Percentiles rank a stretch among this genome's conserved stretches.
phyloP scores from a whole-genome alignment of 2,888 invertebrate species.

The Phortica okadai region DNA sequence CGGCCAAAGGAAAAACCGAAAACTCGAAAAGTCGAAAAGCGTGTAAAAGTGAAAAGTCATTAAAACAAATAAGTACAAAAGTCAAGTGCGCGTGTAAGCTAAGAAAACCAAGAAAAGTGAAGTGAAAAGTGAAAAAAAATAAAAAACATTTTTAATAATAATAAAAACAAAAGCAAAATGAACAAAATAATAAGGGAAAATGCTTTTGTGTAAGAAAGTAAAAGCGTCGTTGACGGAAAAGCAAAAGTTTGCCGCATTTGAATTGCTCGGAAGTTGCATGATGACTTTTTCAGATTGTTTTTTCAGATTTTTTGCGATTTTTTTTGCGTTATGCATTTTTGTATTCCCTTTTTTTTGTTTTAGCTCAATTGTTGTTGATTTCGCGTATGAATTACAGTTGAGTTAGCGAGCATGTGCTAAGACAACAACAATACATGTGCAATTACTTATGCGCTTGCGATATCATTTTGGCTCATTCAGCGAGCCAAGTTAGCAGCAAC shows the following conservation, averaged over 20 bases:
- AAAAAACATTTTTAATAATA: neutral
- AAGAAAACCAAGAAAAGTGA: neutral
- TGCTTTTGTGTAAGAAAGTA: neutral
- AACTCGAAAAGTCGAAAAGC: slow-evolving; percentile 50
- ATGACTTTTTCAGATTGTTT: neutral
- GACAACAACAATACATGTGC: neutral
- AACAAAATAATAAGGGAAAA: neutral
- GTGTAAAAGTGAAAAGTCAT: slow-evolving; percentile 66
- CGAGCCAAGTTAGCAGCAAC: neutral
- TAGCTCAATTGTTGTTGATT: neutral
- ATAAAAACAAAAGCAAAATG: neutral
- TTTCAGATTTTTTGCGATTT: neutral
- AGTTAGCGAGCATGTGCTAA: neutral
- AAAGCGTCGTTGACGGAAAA: neutral
- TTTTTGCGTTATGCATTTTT: neutral
- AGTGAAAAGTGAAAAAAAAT: neutral
- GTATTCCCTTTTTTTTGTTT: neutral
- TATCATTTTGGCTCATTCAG: slow-evolving; percentile 50
- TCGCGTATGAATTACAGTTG: neutral
- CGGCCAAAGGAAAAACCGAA: slow-evolving; percentile 41
- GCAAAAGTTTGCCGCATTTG: neutral
- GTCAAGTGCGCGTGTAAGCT: slow-evolving; percentile 1
- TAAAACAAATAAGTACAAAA: slow-evolving; percentile 47
- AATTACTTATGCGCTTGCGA: slow-evolving; percentile 43
- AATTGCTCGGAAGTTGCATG: neutral